Conservation (phyloP, 2,888 invertebrate genomes). For the Drosophila meridiana region DNA sequence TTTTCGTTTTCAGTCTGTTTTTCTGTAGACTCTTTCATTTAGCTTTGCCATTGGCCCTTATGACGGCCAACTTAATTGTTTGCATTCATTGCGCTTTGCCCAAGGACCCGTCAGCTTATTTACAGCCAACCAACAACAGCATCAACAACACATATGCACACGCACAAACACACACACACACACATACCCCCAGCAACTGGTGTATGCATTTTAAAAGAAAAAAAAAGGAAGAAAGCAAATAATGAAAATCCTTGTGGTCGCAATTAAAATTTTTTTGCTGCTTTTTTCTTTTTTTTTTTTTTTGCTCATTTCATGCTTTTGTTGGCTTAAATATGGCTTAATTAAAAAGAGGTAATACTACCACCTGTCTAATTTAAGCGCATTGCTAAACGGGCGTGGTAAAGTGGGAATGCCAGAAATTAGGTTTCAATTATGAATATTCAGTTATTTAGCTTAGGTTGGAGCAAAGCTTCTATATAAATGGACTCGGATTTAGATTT, state of each 20-base stretch:
- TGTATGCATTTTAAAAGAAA: slow-evolving; percentile 42
- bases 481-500: not conserved
- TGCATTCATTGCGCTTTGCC: slow-evolving; percentile 53
- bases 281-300: slow-evolving; percentile 1
- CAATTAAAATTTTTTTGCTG: slow-evolving; percentile 60
- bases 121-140: slow-evolving; percentile 36
- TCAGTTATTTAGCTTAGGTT: not conserved
- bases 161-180: not conserved
- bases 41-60: slow-evolving; percentile 61
- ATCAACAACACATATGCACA: slow-evolving; percentile 13
- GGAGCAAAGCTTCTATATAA: not conserved
- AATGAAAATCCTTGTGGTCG: slow-evolving; percentile 9
- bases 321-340: slow-evolving; percentile 69
- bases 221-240: not conserved
- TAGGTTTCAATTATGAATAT: not conserved
- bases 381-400: not conserved
- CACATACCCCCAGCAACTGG: slow-evolving; percentile 13
- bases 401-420: not conserved
- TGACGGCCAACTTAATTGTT: slow-evolving; percentile 68
- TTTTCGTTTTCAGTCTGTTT: slow-evolving; percentile 32
- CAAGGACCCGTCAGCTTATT: slow-evolving; percentile 61
- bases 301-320: slow-evolving; percentile 34
- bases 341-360: slow-evolving; percentile 60
- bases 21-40: slow-evolving; percentile 22
- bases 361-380: slow-evolving; percentile 1